phyloP scores from a whole-genome alignment of 1,140 invertebrate species.

The Drosophila nigromelanica region DNA sequence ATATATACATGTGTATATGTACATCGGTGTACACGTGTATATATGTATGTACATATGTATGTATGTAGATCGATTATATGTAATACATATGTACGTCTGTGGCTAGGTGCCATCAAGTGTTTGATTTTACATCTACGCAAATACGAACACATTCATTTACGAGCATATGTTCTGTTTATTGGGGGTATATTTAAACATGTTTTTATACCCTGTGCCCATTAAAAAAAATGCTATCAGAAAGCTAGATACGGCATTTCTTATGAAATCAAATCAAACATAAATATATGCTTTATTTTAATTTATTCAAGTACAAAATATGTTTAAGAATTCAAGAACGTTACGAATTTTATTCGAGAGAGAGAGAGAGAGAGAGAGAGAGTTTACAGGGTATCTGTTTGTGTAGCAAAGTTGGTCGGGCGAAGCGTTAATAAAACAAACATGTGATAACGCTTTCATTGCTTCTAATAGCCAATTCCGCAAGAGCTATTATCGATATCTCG shows the following conservation, averaged over 20 bases:
- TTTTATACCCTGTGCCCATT: neutral
- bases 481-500: conserved; percentile 4
- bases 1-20: neutral
- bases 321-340: no score
- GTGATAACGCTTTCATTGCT: conserved; percentile 24
- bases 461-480: neutral
- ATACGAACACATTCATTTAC: neutral
- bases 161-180: conserved; percentile 19
- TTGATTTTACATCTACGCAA: neutral
- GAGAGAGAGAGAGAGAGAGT: no score
- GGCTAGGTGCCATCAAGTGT: neutral
- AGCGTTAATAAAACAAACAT: conserved; percentile 12
- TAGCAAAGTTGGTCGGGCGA: neutral
- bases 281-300: no score
- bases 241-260: no score
- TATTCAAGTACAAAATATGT: no score
- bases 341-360: no score
- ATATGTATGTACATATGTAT: neutral
- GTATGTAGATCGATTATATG: neutral
- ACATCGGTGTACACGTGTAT: neutral
- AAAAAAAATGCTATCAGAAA: neutral
- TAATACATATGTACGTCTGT: no score
- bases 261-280: no score
- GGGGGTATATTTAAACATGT: neutral
- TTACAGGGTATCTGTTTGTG: neutral